Percentiles rank a stretch among this genome's conserved stretches.
These are phyloP conservation scores for Laspeyria flexula DNA, from an alignment of 2,888 invertebrate genomes.

Conservation along the genomic window DNA sequence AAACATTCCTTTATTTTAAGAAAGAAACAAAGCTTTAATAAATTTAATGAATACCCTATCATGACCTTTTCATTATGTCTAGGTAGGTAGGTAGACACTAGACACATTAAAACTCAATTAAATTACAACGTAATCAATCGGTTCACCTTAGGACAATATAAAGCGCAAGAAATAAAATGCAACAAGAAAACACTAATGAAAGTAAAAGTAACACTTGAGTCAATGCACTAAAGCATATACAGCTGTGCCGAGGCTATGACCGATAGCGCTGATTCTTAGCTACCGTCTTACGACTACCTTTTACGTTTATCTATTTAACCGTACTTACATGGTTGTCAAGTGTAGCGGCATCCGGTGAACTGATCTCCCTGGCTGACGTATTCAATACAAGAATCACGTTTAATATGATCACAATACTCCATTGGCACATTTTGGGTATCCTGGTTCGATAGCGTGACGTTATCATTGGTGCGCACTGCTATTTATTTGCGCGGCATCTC, in stretches of 20 bases:
- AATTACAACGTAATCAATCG: background rate
- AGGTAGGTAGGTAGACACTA: no score
- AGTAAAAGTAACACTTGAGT: constrained; percentile 78
- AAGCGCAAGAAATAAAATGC: constrained; percentile 20
- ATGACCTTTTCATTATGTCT: no score
- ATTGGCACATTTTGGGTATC: constrained; percentile 79
- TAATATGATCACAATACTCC: constrained; percentile 76
- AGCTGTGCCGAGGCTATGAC: constrained; percentile 35
- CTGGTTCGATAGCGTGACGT: constrained; percentile 55
- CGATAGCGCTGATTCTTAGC: constrained; percentile 40
- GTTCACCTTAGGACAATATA: background rate
- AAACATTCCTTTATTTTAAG: no score
- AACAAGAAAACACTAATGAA: constrained; percentile 53
- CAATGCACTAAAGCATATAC: constrained; percentile 62
- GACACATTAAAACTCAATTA: no score
- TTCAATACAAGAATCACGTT: constrained; percentile 68
- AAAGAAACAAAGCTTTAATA: no score
- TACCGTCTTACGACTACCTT: background rate
- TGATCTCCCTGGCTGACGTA: constrained; percentile 65
- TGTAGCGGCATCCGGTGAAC: constrained; percentile 55
- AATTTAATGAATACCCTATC: no score
- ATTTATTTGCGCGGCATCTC: constrained; percentile 81
- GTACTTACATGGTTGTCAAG: constrained; percentile 76
- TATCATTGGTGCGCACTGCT: constrained; percentile 60
- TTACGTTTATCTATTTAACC: no score